Evolutionary conservation across 2,113 vertebrate genomes (phyloP), one percentile per base, ranked within the genome.

Genomic region (Vombatus ursinus): DNA sequence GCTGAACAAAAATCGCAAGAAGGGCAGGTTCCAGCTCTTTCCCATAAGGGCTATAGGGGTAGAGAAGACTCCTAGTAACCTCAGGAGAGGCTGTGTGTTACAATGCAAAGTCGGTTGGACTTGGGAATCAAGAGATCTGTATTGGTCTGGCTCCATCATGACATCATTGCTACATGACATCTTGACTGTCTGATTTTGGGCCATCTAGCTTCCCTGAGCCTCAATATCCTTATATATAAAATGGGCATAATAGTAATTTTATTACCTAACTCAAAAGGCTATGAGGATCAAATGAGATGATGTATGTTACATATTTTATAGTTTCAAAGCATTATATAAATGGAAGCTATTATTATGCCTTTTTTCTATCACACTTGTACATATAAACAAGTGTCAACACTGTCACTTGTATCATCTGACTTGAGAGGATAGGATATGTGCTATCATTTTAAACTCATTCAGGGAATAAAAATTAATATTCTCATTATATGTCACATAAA

Each of bases 381-480:
- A 44, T 23, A 84, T 44, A 84, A 44, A 44, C n/a, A 84, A 84
- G n/a, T 84, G 19, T 84, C 68, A 44, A 84, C 19, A 84, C 6
- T 84, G n/a, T 84, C 68, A 44, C 2, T 44, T 84, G 3, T 44
- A 84, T 22, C 68, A 84, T 44, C 16, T 84, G n/a, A 84, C 68
- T 84, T 44, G 68, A 84, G 19, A 44, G n/a, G n/a, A 84, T 84
- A n/a, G 68, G 22, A 11, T 77, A n/a, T 22, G 16, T 77, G 68
- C 37, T 77, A 84, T 44, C 5, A 77, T 84, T 84, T 84, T 22
- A 84, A 44, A 44, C 7, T 84, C 68, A 84, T 44, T 44, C 68
- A 84, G 68, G 54, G 95, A 92, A 90, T 44, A 95, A 96, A 96
- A 96, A 96, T 95, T 96, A 96, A 96, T 97, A 97, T 97, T 97